These are phyloP conservation scores for Crocodylus rhombifer DNA, from an alignment of 2,797 vertebrate genomes.

Conservation along the genomic window DNA sequence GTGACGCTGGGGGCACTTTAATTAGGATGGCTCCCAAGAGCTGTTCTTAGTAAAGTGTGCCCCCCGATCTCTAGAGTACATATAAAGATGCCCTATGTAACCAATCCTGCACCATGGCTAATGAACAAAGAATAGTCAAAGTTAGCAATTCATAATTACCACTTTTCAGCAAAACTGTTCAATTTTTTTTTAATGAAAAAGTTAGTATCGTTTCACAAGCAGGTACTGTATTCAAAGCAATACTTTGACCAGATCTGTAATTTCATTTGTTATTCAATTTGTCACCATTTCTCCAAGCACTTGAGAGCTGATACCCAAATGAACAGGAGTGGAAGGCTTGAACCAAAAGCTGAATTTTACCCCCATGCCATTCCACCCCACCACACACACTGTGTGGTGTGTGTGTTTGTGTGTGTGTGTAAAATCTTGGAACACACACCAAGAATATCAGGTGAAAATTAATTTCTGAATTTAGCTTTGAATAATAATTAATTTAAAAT, in stretches of 20 bases:
- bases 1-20: too few relatives aligned
- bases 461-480: background rate
- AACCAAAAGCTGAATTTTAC: background rate
- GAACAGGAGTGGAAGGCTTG: background rate
- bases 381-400: background rate
- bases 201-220: background rate
- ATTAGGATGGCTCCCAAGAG: too few relatives aligned
- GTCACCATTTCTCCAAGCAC: background rate
- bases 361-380: background rate
- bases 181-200: background rate
- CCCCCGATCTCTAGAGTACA: too few relatives aligned
- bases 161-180: background rate
- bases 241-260: background rate
- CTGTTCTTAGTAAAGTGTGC: too few relatives aligned
- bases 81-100: background rate
- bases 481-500: background rate
- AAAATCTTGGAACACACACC: background rate
- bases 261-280: background rate
- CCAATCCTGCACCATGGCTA: accelerated
- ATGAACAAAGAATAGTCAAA: background rate
- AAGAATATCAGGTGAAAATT: background rate
- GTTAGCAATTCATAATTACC: background rate
- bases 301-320: background rate
- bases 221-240: background rate
- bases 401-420: too few relatives aligned